Evolutionary conservation across 2,113 vertebrate species (phyloP), one percentile per base, ranked within the genome.

Genomic region (Phylloscopus whistleri): DNA sequence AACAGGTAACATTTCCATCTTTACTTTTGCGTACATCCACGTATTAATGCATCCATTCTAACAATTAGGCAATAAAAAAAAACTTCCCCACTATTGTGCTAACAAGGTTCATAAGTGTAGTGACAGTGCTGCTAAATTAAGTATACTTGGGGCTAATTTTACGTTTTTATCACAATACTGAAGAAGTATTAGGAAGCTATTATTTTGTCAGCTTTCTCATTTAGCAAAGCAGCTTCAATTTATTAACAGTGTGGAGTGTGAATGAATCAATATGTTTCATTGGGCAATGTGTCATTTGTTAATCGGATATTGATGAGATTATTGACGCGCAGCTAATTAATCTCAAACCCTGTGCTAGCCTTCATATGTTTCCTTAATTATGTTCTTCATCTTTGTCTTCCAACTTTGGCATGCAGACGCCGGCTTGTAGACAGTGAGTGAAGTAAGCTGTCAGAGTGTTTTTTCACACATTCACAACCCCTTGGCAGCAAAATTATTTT

Each of bases 221-320:
- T 98, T 98, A 98, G 98, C 98, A 98, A 98, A 98, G 98, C 98
- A 98, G 98, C 98, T 98, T 99, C 98, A 99, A 98, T 99, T 99
- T 99, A 99, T 99, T 99, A 99, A 98, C 98, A 98, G 98, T 95
- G 98, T 98, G 97, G 98, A 99, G 98, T 98, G 98, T 96, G 97
- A 98, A 98, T 98, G 97, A 99, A 99, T 99, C 99, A 99, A 99
- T 99, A 99, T 97, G 97, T 98, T 98, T 99, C 99, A 99, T 99
- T 98, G 98, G 98, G 98, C 98, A 98, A 98, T 99, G 98, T 99
- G 99, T 99, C 99, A 99, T 99, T 99, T 98, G 99, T 99, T 99
- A 99, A 99, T 99, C 99, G 98, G 99, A 98, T 99, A 99, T 99
- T 99, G 99, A 99, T 99, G 99, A 99, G 98, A 98, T 98, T 99